These are phyloP conservation scores for Monopterus albus DNA, from an alignment of 2,113 vertebrate species.

Conservation along the genomic window DNA sequence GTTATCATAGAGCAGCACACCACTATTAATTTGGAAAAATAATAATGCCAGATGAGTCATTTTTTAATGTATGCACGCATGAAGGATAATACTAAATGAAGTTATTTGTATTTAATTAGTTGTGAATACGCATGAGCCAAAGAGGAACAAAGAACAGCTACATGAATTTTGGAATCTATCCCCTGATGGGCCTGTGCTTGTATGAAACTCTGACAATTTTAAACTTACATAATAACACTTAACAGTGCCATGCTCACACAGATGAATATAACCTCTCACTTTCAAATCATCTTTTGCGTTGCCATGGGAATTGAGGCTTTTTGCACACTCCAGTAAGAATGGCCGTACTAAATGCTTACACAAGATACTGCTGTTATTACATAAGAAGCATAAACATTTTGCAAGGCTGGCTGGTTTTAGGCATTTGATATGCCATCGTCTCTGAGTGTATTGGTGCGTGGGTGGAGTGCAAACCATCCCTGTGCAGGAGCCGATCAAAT, in stretches of 20 bases:
- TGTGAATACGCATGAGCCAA: constrained; percentile 43
- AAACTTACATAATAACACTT: constrained; percentile 45
- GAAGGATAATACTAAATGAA: constrained; percentile 13
- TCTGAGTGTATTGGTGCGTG: constrained; percentile 32
- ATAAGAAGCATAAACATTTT: constrained; percentile 45
- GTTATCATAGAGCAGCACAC: background rate
- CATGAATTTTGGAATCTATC: constrained; percentile 38
- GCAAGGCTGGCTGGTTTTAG: constrained; percentile 23
- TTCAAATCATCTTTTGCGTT: constrained; percentile 39
- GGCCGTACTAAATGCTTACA: constrained; percentile 18
- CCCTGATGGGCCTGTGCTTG: constrained; percentile 24
- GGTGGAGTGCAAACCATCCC: constrained; percentile 39
- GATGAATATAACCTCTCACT: constrained; percentile 42
- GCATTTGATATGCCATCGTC: constrained; percentile 22
- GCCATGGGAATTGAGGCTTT: constrained; percentile 40
- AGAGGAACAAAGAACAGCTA: constrained; percentile 43
- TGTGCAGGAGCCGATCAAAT: constrained; percentile 47
- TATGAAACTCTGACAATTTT: constrained; percentile 26
- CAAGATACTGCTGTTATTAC: constrained; percentile 42
- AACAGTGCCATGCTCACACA: constrained; percentile 23
- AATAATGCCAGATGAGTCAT: constrained; percentile 28
- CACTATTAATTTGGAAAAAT: constrained; percentile 1
- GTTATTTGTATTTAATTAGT: constrained; percentile 55
- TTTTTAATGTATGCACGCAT: constrained; percentile 33
- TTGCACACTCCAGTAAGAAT: constrained; percentile 28